Evolutionary conservation across 2,113 vertebrate species (phyloP), one percentile per base, ranked within the genome.

Genomic region (Physeter macrocephalus): DNA sequence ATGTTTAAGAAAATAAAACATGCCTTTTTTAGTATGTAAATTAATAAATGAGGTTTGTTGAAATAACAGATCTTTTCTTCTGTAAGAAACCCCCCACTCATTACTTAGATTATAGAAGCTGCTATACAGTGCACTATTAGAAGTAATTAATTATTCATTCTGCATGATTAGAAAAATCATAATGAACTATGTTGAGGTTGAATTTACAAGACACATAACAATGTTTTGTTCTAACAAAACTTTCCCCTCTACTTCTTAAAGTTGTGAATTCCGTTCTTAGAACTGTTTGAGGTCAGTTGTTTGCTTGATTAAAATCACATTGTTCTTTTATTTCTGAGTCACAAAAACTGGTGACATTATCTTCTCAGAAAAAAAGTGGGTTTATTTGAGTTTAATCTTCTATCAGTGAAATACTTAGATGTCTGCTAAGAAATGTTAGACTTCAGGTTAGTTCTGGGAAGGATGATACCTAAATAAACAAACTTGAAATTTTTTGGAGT

Each of bases 121-220:
- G 11, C 1, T 21, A 41, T 81, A 43, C 13, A 85, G 18, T 89
- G 83, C 1, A 64, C 66, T 95, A 80, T 95, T 6, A 77, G 23
- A 77, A 88, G 6, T 78, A 97, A 98, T 49, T 75, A 94, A 57
- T 97, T 96, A 69, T 87, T 1, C 17, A 69, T 87, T 1, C 17
- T 41, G 7, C 77, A 10, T 82, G 72, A 92, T 97, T 96, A 77
- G 69, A 83, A 62, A 93, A 98, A 93, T 93, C 25, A 92, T 7
- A 61, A 25, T 97, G 39, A 96, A 92, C 91, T 92, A 5, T 94
- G 34, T 74, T 61, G 21, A 54, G 29, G 81, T 67, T 97, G 88
- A 64, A 72, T 96, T 71, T 95, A 78, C 1, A 93, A 18, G 12
- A 18, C 80, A 34, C 5, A 17, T 93, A 43, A 52, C 2, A 90